Conservation (phyloP, 2,888 invertebrate species). For the Nomada fabriciana region DNA sequence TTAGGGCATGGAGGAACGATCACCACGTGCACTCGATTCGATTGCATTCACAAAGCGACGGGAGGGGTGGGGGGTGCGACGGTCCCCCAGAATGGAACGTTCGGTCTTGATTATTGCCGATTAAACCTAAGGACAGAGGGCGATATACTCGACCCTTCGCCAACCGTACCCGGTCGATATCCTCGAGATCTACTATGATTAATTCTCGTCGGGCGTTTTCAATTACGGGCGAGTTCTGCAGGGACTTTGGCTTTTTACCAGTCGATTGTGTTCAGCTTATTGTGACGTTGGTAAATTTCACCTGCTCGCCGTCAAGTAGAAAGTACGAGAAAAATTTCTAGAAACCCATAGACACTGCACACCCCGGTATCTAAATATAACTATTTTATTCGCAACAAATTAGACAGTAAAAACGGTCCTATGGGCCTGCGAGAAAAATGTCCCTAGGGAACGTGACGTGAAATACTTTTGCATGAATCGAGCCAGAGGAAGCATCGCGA, state of each 20-base stretch:
- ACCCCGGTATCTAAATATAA: too few relatives aligned
- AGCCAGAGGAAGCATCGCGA: neutral
- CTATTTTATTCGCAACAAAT: too few relatives aligned
- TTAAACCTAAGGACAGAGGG: neutral
- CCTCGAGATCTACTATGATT: neutral
- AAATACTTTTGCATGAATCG: neutral
- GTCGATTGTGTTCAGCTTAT: too few relatives aligned
- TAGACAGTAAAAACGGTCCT: too few relatives aligned
- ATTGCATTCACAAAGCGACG: conserved; percentile 27
- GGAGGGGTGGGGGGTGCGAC: neutral
- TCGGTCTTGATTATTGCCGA: conserved; percentile 4
- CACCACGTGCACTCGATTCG: conserved; percentile 28
- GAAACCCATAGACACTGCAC: too few relatives aligned
- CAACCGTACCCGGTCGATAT: neutral
- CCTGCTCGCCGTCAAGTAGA: too few relatives aligned
- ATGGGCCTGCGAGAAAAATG: too few relatives aligned
- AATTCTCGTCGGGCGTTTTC: too few relatives aligned
- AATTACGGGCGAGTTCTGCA: too few relatives aligned
- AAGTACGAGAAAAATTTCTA: too few relatives aligned
- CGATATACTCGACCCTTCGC: neutral
- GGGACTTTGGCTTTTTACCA: too few relatives aligned
- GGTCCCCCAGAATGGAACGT: neutral
- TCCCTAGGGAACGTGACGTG: neutral
- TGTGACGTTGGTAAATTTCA: too few relatives aligned
- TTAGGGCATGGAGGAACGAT: conserved; percentile 30